Percentiles rank a stretch among this genome's conserved stretches.
phyloP scores from a whole-genome alignment of 2,113 vertebrate genomes.

The Balaeniceps rex region DNA sequence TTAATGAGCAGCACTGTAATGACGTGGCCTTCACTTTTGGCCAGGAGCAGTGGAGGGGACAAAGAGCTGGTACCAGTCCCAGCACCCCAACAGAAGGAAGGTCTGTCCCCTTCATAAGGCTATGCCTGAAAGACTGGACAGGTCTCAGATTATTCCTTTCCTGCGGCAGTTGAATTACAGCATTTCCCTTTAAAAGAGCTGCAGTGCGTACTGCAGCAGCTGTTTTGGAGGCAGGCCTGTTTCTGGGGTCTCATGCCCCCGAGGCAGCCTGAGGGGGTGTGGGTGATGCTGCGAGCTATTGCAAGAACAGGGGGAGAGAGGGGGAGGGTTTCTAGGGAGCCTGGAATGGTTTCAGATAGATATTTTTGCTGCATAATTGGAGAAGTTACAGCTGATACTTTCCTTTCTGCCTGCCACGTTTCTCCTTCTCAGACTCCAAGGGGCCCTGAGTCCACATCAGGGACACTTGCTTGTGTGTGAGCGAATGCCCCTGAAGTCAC shows the following conservation, averaged over 20 bases:
- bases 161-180: background rate
- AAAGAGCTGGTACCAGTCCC: background rate
- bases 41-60: background rate
- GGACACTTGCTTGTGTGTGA: background rate
- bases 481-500: background rate
- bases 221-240: background rate
- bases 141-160: background rate
- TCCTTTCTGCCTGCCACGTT: background rate
- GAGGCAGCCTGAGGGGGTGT: rapidly evolving
- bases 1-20: background rate
- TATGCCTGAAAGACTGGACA: background rate
- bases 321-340: background rate
- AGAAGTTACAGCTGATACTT: background rate
- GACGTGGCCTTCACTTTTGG: background rate
- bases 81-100: background rate
- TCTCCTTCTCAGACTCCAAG: background rate
- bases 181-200: background rate
- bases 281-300: background rate
- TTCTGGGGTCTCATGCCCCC: background rate
- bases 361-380: background rate
- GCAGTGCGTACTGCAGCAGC: background rate
- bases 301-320: background rate
- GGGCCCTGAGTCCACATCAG: background rate
- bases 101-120: background rate
- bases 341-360: background rate